phyloP scores from a whole-genome alignment of 2,888 invertebrate species.

The Arctia plantaginis region DNA sequence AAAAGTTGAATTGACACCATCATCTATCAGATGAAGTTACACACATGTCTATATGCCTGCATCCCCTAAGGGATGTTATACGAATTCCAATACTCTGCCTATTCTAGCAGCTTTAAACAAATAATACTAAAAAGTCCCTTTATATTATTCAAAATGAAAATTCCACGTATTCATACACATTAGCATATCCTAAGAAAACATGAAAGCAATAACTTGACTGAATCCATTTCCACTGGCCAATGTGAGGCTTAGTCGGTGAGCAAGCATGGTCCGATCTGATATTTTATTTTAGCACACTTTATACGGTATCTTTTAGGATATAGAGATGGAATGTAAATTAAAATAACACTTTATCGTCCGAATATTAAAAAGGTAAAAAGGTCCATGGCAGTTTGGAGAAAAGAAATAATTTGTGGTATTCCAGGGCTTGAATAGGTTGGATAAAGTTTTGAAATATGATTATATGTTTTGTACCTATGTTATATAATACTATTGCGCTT shows the following conservation, averaged over 20 bases:
- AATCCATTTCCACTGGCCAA: constrained; percentile 47
- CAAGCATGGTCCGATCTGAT: constrained; percentile 51
- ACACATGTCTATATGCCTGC: background rate
- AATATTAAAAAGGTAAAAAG: constrained; percentile 14
- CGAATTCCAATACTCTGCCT: background rate
- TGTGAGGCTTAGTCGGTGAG: constrained; percentile 48
- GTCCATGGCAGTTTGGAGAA: background rate
- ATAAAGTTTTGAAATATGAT: background rate
- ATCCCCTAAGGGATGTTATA: background rate
- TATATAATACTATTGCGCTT: background rate
- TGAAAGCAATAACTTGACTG: constrained; percentile 54
- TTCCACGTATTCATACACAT: constrained; percentile 42
- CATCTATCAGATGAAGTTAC: no score
- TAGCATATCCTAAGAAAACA: constrained; percentile 64
- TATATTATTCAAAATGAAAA: constrained; percentile 48
- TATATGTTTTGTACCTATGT: background rate
- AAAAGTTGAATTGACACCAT: no score
- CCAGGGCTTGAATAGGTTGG: background rate
- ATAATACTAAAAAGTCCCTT: constrained; percentile 32
- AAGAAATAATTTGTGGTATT: background rate
- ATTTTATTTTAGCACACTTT: constrained; percentile 43
- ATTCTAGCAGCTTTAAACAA: constrained; percentile 17
- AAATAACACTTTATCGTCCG: constrained; percentile 17
- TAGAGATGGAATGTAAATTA: constrained; percentile 11
- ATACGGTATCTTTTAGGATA: constrained; percentile 4